Base-by-base conservation (phyloP, 1,140 invertebrate genomes). In the Neodiprion lecontei region DNA sequence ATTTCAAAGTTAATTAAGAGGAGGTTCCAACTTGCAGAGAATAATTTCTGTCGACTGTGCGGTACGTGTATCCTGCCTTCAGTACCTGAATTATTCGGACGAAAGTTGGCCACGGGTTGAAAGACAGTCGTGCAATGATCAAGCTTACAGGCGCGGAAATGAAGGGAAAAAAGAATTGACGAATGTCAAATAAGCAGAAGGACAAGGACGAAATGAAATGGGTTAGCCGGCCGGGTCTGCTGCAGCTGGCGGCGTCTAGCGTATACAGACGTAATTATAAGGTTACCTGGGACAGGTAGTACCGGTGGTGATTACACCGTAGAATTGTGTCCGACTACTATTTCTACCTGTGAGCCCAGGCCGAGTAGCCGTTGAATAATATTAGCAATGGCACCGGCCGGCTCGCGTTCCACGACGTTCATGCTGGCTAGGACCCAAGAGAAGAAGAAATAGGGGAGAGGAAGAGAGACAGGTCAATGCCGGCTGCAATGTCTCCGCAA, bases 401-500 rank as follows among this genome's bases (percentile, higher is more conserved):
- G 53, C 53, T 61, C 53, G 53, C 53, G 53, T 61, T 61, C 11
- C 53, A 61, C 53, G 53, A 61, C 53, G 53, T 61, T 61, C 53
- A 14, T 9, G 53, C 53, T 9, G 11, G 53, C 53, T 61, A 61
- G 53, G 53, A 61, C 11, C n/a, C 9, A 61, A 12, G 53, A 61
- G 53, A 61, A 61, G 53, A 61, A 17, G 53, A 61, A 61, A 12
- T 17, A 61, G n/a, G 53, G 53, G 53, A 61, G 53, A 61, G 3
- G n/a, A 61, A 61, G 11, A 17, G 53, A 61, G 53, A 61, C n/a
- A 61, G 11, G 9, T 5, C n/a, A 61, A 61, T 61, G 53, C 53
- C 53, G 53, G 53, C 53, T 61, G 53, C 53, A 61, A 61, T 61
- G 53, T 61, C 53, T 61, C 53, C 53, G 53, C 53, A 61, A 61